A percentile compares a stretch with the other conserved stretches of the same genome.
Conservation (phyloP, 2,113 vertebrate genomes). For the Phasianus colchicus region DNA sequence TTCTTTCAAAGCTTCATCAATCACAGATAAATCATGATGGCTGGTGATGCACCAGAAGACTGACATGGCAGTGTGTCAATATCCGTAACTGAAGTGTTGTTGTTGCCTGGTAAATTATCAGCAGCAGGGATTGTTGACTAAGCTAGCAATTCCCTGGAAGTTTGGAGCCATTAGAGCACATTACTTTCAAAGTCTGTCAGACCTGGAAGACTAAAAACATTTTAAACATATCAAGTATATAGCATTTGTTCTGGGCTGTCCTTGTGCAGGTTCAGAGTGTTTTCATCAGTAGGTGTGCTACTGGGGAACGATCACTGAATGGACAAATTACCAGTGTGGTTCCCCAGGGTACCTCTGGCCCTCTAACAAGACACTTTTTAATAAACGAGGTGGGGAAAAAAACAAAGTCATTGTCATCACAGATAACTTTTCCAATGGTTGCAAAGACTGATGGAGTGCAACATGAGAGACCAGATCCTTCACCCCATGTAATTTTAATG, state of each 20-base stretch:
- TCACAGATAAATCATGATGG: conserved; percentile 44
- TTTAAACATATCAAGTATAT: not conserved
- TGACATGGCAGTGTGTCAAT: conserved; percentile 27
- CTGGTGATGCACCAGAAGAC: not conserved
- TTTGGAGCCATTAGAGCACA: not conserved
- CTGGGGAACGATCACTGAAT: not conserved
- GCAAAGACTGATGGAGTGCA: conserved; percentile 29
- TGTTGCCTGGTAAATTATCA: conserved; percentile 35
- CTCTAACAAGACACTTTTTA: conserved; percentile 35
- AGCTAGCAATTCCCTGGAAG: not conserved
- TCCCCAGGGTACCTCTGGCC: not conserved
- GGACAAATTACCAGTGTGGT: not conserved
- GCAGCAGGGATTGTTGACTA: not conserved
- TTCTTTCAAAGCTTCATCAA: conserved; percentile 57
- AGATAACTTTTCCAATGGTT: conserved; percentile 14
- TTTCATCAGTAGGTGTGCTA: rapidly evolving
- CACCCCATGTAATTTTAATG: conserved; percentile 18
- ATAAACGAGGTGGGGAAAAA: conserved; percentile 16
- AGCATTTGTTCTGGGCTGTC: not conserved
- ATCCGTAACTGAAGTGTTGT: conserved; percentile 14
- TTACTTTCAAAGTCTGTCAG: not conserved
- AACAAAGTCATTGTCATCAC: not conserved
- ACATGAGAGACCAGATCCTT: not conserved
- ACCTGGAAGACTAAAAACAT: not conserved
- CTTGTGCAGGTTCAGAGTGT: not conserved